phyloP scores from a whole-genome alignment of 1,140 invertebrate genomes.

The Ceratoteleas bidentatus region DNA sequence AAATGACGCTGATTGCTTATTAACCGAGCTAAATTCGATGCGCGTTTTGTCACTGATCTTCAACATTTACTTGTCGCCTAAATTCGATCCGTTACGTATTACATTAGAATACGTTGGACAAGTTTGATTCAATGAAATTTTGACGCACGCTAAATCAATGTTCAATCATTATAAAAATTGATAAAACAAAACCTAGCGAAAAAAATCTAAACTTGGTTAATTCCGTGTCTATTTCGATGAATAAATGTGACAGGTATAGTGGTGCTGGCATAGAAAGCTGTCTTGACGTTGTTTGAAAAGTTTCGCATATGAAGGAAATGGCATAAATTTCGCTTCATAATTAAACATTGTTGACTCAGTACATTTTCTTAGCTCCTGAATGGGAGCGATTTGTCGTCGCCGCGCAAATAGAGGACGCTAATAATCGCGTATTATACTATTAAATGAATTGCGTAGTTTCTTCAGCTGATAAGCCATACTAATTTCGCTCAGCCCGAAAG shows the following conservation, averaged over 20 bases:
- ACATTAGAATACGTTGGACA: no score
- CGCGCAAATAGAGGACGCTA: slow-evolving; percentile 21
- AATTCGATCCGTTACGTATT: no score
- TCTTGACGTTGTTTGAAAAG: slow-evolving; percentile 45
- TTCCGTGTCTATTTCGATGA: slow-evolving; percentile 23
- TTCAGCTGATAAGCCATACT: background rate
- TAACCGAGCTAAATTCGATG: background rate
- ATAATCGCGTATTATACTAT: slow-evolving; percentile 30
- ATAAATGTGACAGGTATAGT: slow-evolving; percentile 29
- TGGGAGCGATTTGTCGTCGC: slow-evolving; percentile 19
- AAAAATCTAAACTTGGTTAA: slow-evolving; percentile 15
- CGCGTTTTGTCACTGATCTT: background rate
- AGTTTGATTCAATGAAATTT: no score
- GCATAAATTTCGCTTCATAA: slow-evolving; percentile 53
- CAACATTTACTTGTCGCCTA: no score
- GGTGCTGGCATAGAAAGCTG: slow-evolving; percentile 29
- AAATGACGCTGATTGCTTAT: no score
- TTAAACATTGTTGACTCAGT: slow-evolving; percentile 50
- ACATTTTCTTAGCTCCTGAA: slow-evolving; percentile 52
- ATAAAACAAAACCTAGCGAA: no score
- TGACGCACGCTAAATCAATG: no score
- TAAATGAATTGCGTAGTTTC: slow-evolving; percentile 6
- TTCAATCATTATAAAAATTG: no score
- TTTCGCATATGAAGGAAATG: slow-evolving; percentile 48
- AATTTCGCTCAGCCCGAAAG: background rate